Conservation (phyloP, 1,140 invertebrate species). For the Heliconius hewitsoni region DNA sequence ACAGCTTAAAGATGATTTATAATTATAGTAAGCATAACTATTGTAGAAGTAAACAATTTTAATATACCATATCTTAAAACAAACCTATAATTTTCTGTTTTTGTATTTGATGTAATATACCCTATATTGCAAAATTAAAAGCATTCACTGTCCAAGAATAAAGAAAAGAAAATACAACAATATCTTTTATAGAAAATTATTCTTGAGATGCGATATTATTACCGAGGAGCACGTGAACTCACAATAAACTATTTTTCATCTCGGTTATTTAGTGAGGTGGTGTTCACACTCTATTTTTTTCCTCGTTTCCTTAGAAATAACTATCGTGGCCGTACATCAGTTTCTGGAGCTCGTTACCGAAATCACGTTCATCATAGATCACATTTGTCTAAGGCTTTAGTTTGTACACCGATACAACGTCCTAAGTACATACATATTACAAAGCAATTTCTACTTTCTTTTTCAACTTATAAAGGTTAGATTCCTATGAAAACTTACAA, state of each 20-base stretch:
- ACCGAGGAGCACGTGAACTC: conserved; percentile 74
- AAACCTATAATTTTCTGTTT: neutral
- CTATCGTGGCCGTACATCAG: conserved; percentile 67
- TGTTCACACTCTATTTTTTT: conserved; percentile 70
- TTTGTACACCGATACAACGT: conserved; percentile 34
- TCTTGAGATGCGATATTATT: conserved; percentile 67
- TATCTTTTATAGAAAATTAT: conserved; percentile 72
- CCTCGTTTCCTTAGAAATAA: conserved; percentile 62
- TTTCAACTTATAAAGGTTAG: conserved; percentile 15
- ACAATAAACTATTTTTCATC: conserved; percentile 78
- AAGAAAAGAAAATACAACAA: conserved; percentile 66
- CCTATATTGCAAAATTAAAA: conserved; percentile 48
- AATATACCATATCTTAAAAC: too few species aligned
- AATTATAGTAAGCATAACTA: too few species aligned
- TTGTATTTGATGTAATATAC: neutral
- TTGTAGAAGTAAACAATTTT: too few species aligned
- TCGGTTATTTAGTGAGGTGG: conserved; percentile 68
- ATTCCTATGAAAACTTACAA: conserved; percentile 16
- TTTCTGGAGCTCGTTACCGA: conserved; percentile 69
- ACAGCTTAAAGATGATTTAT: too few species aligned
- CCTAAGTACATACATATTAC: conserved; percentile 24
- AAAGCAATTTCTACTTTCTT: conserved; percentile 37
- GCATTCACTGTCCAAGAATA: conserved; percentile 56
- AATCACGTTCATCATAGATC: conserved; percentile 79
- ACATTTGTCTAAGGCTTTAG: conserved; percentile 76